Evolutionary conservation across 1,140 invertebrate species (phyloP).

Genomic region (Wiebesia pumilae): DNA sequence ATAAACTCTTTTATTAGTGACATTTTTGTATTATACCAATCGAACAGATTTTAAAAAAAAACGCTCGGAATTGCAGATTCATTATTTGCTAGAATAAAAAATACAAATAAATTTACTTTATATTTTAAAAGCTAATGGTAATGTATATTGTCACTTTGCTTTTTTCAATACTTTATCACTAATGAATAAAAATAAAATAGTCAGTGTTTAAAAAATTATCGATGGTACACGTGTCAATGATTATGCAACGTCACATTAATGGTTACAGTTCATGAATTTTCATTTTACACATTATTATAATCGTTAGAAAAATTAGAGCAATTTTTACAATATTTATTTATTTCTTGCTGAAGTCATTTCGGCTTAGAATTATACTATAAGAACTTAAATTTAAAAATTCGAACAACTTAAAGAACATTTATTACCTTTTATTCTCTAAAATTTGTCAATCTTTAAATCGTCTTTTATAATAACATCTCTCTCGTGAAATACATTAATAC

Average conservation of each 20-base stretch:
- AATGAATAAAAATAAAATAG: no score
- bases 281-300: no score
- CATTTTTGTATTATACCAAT: neutral
- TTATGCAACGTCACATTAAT: constrained; percentile 20
- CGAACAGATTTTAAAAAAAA: neutral
- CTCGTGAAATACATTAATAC: neutral
- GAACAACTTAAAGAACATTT: neutral
- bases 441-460: neutral
- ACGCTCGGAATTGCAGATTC: neutral
- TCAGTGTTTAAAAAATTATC: constrained; percentile 1
- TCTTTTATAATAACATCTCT: neutral
- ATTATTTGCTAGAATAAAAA: neutral
- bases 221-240: neutral
- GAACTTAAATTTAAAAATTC: neutral
- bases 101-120: no score
- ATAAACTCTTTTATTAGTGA: neutral
- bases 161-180: no score
- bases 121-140: no score
- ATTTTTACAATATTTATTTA: no score
- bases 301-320: no score
- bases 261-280: neutral
- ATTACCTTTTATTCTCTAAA: neutral
- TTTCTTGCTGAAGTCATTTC: no score
- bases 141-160: no score
- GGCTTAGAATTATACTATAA: no score